A percentile compares a stretch with the other conserved stretches of the same genome.
phyloP scores from a whole-genome alignment of 2,113 vertebrate genomes.

The Junco hyemalis region DNA sequence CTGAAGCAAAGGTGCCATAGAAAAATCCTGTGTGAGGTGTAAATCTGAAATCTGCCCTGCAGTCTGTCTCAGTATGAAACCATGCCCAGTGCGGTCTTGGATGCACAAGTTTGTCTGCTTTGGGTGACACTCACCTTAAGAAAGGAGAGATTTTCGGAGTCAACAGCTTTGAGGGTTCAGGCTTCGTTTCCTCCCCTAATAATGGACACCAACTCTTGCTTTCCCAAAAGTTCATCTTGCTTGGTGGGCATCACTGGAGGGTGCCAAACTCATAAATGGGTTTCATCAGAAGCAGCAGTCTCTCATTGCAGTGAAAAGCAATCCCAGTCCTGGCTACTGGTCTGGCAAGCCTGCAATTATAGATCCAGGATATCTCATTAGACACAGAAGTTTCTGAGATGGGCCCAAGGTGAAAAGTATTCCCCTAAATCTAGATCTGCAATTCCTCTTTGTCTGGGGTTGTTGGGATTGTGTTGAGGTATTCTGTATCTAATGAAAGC shows the following conservation, averaged over 20 bases:
- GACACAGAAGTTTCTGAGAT: not conserved
- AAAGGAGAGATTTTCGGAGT: not conserved
- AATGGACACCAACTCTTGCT: not conserved
- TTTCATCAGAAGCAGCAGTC: not conserved
- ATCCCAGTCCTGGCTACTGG: not conserved
- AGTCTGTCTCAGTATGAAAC: not conserved
- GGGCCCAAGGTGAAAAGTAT: not conserved
- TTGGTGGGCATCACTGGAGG: not conserved
- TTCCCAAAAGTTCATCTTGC: not conserved
- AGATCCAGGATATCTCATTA: not conserved
- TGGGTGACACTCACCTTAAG: not conserved
- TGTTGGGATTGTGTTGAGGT: not conserved
- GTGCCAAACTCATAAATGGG: accelerated
- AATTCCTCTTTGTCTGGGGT: not conserved
- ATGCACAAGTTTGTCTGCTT: not conserved
- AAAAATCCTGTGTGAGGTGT: not conserved
- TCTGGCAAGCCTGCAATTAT: accelerated
- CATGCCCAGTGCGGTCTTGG: accelerated
- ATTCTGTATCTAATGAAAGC: not conserved
- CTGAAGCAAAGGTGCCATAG: not conserved
- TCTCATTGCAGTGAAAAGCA: not conserved
- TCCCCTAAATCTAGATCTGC: not conserved
- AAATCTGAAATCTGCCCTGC: not conserved
- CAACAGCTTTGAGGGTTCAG: not conserved
- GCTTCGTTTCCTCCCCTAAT: not conserved